Conservation (phyloP, 2,888 invertebrate species). For the Dyspetes luteomarginatus region DNA sequence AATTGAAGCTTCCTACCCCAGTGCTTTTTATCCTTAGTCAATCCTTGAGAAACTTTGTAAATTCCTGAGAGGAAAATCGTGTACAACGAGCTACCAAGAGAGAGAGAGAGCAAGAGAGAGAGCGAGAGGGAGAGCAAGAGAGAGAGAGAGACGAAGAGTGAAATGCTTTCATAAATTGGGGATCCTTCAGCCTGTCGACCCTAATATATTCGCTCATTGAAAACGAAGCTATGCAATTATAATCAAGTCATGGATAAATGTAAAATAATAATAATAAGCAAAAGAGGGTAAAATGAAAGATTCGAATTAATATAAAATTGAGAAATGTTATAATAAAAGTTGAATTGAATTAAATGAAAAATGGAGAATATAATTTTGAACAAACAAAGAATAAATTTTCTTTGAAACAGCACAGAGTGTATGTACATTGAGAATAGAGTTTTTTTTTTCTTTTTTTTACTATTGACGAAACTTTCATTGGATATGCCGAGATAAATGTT, state of each 20-base stretch:
- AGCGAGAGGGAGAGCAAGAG: not conserved
- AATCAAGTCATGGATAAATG: not conserved
- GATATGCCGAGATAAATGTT: no score
- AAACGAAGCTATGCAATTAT: not conserved
- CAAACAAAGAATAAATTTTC: not conserved
- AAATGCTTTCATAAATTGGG: not conserved
- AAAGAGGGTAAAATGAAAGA: not conserved
- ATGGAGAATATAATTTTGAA: not conserved
- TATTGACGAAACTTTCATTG: no score
- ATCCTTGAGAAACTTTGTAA: no score
- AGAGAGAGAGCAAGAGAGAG: no score
- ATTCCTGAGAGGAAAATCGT: no score
- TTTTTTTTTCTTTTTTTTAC: no score
- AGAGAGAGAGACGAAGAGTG: not conserved
- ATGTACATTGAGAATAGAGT: no score
- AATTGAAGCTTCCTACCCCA: constrained; percentile 26
- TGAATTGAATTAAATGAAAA: not conserved
- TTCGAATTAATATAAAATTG: not conserved
- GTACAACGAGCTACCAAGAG: no score
- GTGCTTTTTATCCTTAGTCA: no score
- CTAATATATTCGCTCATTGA: not conserved
- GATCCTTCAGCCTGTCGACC: not conserved
- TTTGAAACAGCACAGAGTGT: not conserved
- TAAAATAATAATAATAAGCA: not conserved
- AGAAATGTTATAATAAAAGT: not conserved